Conservation (phyloP, 92 coral and sea anemone genomes). For the Zoanthus gigantus region DNA sequence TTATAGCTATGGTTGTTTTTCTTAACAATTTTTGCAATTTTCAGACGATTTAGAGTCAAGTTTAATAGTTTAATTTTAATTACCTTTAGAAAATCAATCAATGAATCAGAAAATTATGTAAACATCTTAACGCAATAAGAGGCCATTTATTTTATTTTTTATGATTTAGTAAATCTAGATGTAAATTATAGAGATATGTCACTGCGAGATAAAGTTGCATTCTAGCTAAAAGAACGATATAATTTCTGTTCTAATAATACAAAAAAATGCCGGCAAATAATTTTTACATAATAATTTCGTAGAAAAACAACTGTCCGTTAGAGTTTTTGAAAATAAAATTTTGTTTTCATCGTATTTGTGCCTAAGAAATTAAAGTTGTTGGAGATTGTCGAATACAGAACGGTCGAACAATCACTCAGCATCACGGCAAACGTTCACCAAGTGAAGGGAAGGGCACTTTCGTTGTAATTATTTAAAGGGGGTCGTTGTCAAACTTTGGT, state of each 20-base stretch:
- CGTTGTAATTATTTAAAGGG: not conserved
- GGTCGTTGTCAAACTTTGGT: not conserved
- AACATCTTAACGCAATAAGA: conserved; percentile 14
- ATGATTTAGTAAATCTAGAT: not conserved
- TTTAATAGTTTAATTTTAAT: conserved; percentile 31
- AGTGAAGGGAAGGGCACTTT: not conserved
- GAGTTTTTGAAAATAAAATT: no score
- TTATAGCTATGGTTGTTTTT: not conserved
- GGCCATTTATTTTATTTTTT: conserved; percentile 4
- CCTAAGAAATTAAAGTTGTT: not conserved
- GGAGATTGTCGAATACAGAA: not conserved
- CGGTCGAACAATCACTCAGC: not conserved
- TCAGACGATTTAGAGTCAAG: conserved; percentile 4
- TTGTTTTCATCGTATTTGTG: no score
- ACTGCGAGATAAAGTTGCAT: conserved; percentile 12
- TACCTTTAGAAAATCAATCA: conserved; percentile 20
- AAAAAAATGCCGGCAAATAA: no score
- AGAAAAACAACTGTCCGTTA: no score
- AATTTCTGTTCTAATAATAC: no score
- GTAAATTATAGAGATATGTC: not conserved
- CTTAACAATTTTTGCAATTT: not conserved
- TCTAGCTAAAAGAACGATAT: not conserved
- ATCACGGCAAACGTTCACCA: not conserved
- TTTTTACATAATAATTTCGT: no score
- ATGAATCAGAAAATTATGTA: not conserved